Conservation (phyloP, 2,888 invertebrate genomes). For the Rhabditoides inermis region DNA sequence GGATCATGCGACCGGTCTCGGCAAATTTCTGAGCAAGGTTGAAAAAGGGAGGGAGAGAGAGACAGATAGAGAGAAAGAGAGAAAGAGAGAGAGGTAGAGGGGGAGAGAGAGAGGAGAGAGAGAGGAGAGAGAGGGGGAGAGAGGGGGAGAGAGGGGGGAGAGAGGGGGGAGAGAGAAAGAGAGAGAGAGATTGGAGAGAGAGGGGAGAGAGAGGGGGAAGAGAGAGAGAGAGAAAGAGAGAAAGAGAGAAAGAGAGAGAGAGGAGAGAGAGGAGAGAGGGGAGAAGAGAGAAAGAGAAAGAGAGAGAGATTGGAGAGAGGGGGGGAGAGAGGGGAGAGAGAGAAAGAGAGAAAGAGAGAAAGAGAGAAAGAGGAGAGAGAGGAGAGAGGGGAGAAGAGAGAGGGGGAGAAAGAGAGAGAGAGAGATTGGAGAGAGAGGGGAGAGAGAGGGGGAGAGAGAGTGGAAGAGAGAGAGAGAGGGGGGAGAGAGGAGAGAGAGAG, state of each 20-base stretch:
- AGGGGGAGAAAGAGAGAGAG: not conserved
- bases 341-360: not conserved
- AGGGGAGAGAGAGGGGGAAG: too few relatives aligned
- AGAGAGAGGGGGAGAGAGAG: not conserved
- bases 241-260: too few relatives aligned
- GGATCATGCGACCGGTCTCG: too few relatives aligned
- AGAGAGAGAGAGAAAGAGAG: too few relatives aligned
- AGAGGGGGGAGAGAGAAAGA: too few relatives aligned
- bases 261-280: too few relatives aligned
- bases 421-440: not conserved
- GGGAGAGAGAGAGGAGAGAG: not conserved
- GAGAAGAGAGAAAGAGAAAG: too few relatives aligned
- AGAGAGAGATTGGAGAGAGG: too few relatives aligned
- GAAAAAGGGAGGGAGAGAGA: not conserved
- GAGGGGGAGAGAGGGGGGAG: too few relatives aligned
- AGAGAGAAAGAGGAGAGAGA: not conserved
- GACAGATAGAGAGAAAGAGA: not conserved
- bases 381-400: not conserved
- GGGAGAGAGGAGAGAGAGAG: slow-evolving; percentile 2
- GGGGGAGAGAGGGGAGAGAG: not conserved
- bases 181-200: too few relatives aligned
- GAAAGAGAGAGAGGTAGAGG: not conserved
- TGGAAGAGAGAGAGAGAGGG: not conserved
- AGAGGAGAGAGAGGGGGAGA: too few relatives aligned
- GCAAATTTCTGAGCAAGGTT: too few relatives aligned